Evolutionary conservation across 2,888 invertebrate genomes (phyloP), one percentile per base, ranked within the genome.

Genomic region (Tryphoninae sp.): DNA sequence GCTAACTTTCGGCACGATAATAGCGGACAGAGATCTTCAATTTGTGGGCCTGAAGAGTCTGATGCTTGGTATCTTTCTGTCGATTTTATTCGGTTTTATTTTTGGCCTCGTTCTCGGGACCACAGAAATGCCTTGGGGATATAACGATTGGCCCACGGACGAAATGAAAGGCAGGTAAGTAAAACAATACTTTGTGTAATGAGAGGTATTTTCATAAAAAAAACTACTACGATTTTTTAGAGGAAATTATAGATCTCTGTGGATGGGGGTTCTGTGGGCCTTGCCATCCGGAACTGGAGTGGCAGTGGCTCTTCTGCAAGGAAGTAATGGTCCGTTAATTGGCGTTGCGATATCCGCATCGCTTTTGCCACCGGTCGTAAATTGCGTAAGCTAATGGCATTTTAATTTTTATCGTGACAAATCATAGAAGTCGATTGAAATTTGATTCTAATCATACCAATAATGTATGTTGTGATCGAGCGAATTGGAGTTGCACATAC

Each of bases 301-400:
- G 13, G 97, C 97, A 1, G 93, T 97, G 22, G 97, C 97, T n/a
- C 93, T 97, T 72, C 93, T 97, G 0, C 96, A 97, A 89, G 97
- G 97, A 49, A 97, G 96, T 89, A 96, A 96, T 55, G 97, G 97
- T 0, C 97, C 97, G 0, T 92, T 97, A 67, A 97, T 97, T 83
- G 97, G 97, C 79, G 97, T 97, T 72, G 97, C 97, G n/a, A 97
- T 97, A 89, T 97, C 97, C 19, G 97, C 97, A 0, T 97, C 97
- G 0, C 92, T 97, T 71, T 90, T 97, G 80, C 97, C 97, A 22
- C 97, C 97, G 3, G 96, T 96, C 76, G 97, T 97, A 26, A 97
- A 97, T 92, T 96, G 96, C 88, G 97, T 96, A 92, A 94, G 95
- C 61, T 19, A 3, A 42, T 19, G 8, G 13, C 11, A 11, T 73